Conservation (phyloP, 2,888 invertebrate genomes). For the Erynnis tages region DNA sequence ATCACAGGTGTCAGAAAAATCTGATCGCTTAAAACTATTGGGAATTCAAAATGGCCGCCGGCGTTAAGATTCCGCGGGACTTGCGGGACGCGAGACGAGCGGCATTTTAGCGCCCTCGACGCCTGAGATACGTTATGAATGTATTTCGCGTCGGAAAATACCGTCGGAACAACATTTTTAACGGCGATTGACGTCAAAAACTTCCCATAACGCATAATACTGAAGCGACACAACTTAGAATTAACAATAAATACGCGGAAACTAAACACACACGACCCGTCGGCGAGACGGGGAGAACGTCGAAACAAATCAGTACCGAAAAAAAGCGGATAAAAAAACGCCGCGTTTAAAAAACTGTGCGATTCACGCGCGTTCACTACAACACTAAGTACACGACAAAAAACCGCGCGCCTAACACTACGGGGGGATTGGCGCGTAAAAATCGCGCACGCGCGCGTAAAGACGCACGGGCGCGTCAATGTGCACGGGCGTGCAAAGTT, state of each 20-base stretch:
- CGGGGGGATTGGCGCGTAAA: slow-evolving; percentile 22
- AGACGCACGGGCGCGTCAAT: slow-evolving; percentile 25
- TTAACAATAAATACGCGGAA: slow-evolving; percentile 51
- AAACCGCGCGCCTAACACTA: slow-evolving; percentile 39
- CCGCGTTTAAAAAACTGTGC: slow-evolving; percentile 41
- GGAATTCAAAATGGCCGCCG: slow-evolving; percentile 44
- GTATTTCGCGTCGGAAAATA: no score
- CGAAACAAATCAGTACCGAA: slow-evolving; percentile 64
- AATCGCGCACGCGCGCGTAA: slow-evolving; percentile 26
- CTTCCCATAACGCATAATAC: slow-evolving; percentile 54
- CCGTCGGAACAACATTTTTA: no score
- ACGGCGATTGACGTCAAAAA: no score
- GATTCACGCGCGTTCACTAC: slow-evolving; percentile 53
- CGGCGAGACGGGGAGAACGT: slow-evolving; percentile 42
- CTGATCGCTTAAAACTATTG: slow-evolving; percentile 64
- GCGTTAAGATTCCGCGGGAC: slow-evolving; percentile 33
- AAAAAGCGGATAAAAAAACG: slow-evolving; percentile 56
- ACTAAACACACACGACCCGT: slow-evolving; percentile 38
- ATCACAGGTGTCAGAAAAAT: slow-evolving; percentile 69
- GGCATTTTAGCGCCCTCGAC: slow-evolving; percentile 37
- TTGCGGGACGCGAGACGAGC: slow-evolving; percentile 23
- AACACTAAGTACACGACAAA: slow-evolving; percentile 40
- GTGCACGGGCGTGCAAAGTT: background rate
- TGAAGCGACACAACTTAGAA: slow-evolving; percentile 49
- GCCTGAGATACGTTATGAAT: slow-evolving; percentile 24